Conservation (phyloP, 2,888 invertebrate species). For the Oscheius onirici region DNA sequence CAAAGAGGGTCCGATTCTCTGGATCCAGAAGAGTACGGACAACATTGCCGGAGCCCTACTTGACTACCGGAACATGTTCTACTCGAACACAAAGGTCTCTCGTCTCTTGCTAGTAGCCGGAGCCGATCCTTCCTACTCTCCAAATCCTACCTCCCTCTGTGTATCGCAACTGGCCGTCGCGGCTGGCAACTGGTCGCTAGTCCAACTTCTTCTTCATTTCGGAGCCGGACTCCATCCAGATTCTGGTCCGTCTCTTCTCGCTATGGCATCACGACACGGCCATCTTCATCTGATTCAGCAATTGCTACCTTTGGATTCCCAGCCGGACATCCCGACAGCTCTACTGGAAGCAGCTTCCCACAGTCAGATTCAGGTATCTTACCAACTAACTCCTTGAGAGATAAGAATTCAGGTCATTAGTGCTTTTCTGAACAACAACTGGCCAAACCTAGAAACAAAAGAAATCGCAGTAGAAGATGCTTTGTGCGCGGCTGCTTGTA, state of each 20-base stretch:
- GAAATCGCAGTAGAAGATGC: slow-evolving; percentile 25
- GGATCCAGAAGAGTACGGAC: slow-evolving; percentile 31
- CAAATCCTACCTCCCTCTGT: slow-evolving; percentile 75
- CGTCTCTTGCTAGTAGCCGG: slow-evolving; percentile 87
- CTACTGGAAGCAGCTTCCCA: slow-evolving; percentile 77
- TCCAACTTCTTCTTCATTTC: slow-evolving; percentile 86
- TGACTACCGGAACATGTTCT: slow-evolving; percentile 32
- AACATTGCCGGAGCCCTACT: slow-evolving; percentile 27
- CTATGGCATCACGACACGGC: slow-evolving; percentile 86
- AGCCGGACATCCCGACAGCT: slow-evolving; percentile 18
- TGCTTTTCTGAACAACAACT: background rate
- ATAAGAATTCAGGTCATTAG: background rate
- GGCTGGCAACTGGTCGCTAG: slow-evolving; percentile 90
- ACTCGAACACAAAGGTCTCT: slow-evolving; percentile 74
- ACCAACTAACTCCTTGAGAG: background rate
- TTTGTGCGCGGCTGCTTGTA: slow-evolving; percentile 77
- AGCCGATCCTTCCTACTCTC: slow-evolving; percentile 77
- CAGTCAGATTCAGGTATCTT: slow-evolving; percentile 73
- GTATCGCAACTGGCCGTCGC: slow-evolving; percentile 87
- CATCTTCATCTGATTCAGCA: slow-evolving; percentile 81
- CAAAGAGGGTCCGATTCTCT: slow-evolving; percentile 34
- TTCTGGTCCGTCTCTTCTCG: slow-evolving; percentile 74
- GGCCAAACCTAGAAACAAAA: slow-evolving; percentile 9
- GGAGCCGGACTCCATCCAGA: slow-evolving; percentile 86
- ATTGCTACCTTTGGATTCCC: slow-evolving; percentile 8